Evolutionary conservation across 2,888 invertebrate genomes (phyloP).

Genomic region (Stenodera caucasica): DNA sequence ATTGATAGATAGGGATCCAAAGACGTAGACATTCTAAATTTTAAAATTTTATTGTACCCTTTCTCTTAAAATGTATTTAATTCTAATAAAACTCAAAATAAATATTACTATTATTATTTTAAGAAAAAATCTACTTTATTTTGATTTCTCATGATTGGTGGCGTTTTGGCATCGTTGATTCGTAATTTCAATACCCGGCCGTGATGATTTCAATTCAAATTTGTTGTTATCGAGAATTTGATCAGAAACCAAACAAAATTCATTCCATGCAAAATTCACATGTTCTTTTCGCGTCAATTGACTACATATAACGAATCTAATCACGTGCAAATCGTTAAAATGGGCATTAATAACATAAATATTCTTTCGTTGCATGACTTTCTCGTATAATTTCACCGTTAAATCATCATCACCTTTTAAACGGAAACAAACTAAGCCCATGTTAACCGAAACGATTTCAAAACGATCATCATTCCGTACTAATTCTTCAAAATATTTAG

Average conservation of each 20-base stretch:
- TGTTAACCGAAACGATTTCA: slow-evolving; percentile 63
- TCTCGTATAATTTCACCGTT: slow-evolving; percentile 72
- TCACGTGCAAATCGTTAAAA: slow-evolving; percentile 67
- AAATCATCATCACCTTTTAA: slow-evolving; percentile 72
- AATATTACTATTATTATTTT: neutral
- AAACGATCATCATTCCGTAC: slow-evolving; percentile 75
- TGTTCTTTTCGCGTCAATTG: slow-evolving; percentile 70
- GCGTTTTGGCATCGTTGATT: slow-evolving; percentile 34
- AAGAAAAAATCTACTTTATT: slow-evolving; percentile 29
- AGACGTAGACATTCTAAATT: neutral
- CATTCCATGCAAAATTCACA: slow-evolving; percentile 70
- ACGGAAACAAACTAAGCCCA: slow-evolving; percentile 84
- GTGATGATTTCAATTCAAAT: slow-evolving; percentile 15
- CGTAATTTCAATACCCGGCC: slow-evolving; percentile 15
- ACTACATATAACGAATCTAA: slow-evolving; percentile 84
- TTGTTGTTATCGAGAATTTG: slow-evolving; percentile 29
- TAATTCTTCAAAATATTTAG: slow-evolving; percentile 77
- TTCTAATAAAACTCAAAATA: neutral
- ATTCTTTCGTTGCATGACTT: slow-evolving; percentile 73
- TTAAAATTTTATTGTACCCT: neutral
- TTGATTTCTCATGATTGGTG: slow-evolving; percentile 38
- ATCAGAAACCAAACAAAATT: slow-evolving; percentile 41
- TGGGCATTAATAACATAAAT: slow-evolving; percentile 82
- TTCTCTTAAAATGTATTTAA: too few relatives aligned
- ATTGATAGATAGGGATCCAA: too few relatives aligned